phyloP scores from a whole-genome alignment of 1,140 invertebrate genomes.

The Aphaenogaster rudis region DNA sequence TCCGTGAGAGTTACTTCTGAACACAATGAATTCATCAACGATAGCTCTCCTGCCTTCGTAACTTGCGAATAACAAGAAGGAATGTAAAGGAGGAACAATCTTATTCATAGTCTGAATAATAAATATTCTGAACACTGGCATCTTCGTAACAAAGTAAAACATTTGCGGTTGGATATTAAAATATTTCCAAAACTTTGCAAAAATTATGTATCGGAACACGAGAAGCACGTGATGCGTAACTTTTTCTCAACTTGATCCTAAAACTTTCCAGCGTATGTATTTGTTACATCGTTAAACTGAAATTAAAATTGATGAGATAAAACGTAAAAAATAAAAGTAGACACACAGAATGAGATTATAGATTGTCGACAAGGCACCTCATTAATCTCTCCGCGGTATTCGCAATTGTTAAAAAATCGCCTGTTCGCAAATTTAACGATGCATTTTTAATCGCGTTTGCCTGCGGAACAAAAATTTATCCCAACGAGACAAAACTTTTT shows the following conservation, averaged over 20 bases:
- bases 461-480: constrained; percentile 39
- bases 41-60: not conserved
- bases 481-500: constrained; percentile 33
- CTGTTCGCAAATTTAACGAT: constrained; percentile 41
- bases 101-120: constrained; percentile 1
- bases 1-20: constrained; percentile 5
- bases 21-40: constrained; percentile 25
- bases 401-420: constrained; percentile 43
- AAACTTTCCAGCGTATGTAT: constrained; percentile 11
- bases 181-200: not conserved
- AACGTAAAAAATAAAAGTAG: not conserved
- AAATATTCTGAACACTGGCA: constrained; percentile 3
- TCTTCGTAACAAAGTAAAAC: not conserved
- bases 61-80: constrained; percentile 35
- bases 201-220: not conserved
- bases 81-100: constrained; percentile 10
- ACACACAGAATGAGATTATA: constrained; percentile 13
- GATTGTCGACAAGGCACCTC: constrained; percentile 11
- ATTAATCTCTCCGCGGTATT: constrained; percentile 19
- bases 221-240: not conserved
- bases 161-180: not conserved
- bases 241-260: not conserved
- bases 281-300: constrained; percentile 2
- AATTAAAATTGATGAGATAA: constrained; percentile 26
- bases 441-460: constrained; percentile 55